These are phyloP conservation scores for Chloroceryle aenea DNA, from an alignment of 2,113 vertebrate genomes.

Conservation along the genomic window DNA sequence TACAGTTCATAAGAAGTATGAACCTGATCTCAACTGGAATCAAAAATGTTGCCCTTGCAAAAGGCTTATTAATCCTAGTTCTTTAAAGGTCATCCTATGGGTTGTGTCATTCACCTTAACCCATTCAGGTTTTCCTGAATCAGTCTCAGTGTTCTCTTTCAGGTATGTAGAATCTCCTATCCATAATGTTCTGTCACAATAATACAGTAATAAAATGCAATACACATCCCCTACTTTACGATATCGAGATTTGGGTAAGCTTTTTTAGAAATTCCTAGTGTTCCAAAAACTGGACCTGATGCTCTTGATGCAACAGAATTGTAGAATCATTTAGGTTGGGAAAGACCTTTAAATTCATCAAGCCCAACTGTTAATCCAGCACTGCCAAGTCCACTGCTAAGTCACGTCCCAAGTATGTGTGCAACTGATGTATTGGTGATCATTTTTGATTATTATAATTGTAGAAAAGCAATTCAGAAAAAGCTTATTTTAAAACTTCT, in stretches of 20 bases:
- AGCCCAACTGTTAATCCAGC: background rate
- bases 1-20: background rate
- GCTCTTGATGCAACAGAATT: background rate
- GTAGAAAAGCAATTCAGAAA: background rate
- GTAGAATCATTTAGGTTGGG: background rate
- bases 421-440: background rate
- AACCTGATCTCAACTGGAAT: background rate
- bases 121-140: background rate
- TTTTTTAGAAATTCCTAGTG: background rate
- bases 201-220: background rate
- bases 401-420: accelerated
- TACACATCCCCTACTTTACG: accelerated
- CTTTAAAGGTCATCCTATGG: background rate
- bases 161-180: background rate
- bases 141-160: background rate
- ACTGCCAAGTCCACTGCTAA: background rate
- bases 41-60: background rate
- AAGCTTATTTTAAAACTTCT: background rate
- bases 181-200: background rate
- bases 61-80: background rate
- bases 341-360: background rate
- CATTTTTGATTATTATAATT: background rate
- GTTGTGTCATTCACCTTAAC: background rate
- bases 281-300: background rate
- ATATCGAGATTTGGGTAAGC: background rate